Evolutionary conservation across 2,797 vertebrate species (phyloP).

Genomic region (Discoglossus pictus): DNA sequence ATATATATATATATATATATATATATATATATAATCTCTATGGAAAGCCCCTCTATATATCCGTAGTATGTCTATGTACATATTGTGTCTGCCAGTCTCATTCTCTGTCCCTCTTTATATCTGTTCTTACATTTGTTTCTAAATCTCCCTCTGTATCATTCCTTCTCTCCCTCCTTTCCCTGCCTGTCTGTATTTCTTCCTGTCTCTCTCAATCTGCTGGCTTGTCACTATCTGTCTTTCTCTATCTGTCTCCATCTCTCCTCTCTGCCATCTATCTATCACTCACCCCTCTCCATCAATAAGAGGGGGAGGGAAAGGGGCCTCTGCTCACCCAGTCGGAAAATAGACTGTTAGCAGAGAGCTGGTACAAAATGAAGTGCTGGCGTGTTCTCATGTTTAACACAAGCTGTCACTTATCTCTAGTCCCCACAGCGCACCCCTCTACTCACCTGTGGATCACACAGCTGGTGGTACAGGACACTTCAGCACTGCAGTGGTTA

Average conservation of each 20-base stretch:
- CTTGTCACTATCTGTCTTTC: constrained; percentile 60
- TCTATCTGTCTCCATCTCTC: constrained; percentile 58
- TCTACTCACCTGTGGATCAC: fast-evolving
- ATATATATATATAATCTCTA: too few relatives aligned
- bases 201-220: constrained; percentile 56
- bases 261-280: constrained; percentile 50
- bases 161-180: constrained; percentile 44
- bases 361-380: constrained; percentile 52
- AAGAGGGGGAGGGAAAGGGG: constrained; percentile 49
- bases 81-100: too few relatives aligned
- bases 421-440: not conserved
- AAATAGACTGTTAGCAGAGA: constrained; percentile 62
- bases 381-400: constrained; percentile 50
- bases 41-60: too few relatives aligned
- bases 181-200: constrained; percentile 54
- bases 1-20: too few relatives aligned
- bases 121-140: constrained; percentile 16
- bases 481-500: constrained; percentile 2
- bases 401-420: constrained; percentile 55
- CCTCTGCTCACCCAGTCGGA: constrained; percentile 66
- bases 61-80: too few relatives aligned
- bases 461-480: not conserved
- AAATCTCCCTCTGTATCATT: constrained; percentile 48
- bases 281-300: constrained; percentile 44
- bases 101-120: not conserved